Percentiles rank a stretch among this genome's conserved stretches.
phyloP scores from a whole-genome alignment of 2,888 invertebrate species.

The Cerastis leucographa region DNA sequence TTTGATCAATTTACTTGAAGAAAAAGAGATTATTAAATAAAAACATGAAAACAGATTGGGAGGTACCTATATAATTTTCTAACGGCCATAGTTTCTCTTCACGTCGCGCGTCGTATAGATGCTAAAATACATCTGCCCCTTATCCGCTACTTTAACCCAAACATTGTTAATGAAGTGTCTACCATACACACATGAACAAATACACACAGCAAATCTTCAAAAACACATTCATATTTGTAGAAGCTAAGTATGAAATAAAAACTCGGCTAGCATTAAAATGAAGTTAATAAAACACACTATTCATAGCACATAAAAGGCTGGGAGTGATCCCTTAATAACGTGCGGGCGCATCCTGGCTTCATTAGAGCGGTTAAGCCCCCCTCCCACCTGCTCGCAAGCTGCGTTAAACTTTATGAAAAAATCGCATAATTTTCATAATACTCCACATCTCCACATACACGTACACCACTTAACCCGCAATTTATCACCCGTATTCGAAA shows the following conservation, averaged over 20 bases:
- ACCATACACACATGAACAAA: constrained; percentile 31
- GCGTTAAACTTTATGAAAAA: constrained; percentile 73
- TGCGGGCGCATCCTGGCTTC: constrained; percentile 78
- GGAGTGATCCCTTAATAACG: constrained; percentile 82
- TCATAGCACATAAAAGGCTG: constrained; percentile 75
- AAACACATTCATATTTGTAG: constrained; percentile 53
- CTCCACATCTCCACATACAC: constrained; percentile 24
- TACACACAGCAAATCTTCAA: constrained; percentile 25
- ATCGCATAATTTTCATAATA: constrained; percentile 64
- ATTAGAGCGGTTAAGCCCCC: constrained; percentile 75
- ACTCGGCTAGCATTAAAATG: constrained; percentile 72
- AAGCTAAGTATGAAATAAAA: constrained; percentile 52
- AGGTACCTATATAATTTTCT: not conserved
- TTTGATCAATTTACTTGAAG: not conserved
- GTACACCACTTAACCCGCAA: constrained; percentile 29
- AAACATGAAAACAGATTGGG: not conserved
- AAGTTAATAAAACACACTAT: constrained; percentile 80
- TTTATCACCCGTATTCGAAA: constrained; percentile 25
- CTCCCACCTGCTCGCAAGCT: constrained; percentile 67
- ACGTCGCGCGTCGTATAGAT: not conserved
- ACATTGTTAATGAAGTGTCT: constrained; percentile 23
- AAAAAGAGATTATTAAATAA: not conserved
- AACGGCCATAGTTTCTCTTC: not conserved
- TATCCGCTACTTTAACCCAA: not conserved
- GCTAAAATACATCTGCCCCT: not conserved